These are phyloP conservation scores for Spinus olivaceus DNA, from an alignment of 2,797 vertebrate genomes.

Conservation along the genomic window DNA sequence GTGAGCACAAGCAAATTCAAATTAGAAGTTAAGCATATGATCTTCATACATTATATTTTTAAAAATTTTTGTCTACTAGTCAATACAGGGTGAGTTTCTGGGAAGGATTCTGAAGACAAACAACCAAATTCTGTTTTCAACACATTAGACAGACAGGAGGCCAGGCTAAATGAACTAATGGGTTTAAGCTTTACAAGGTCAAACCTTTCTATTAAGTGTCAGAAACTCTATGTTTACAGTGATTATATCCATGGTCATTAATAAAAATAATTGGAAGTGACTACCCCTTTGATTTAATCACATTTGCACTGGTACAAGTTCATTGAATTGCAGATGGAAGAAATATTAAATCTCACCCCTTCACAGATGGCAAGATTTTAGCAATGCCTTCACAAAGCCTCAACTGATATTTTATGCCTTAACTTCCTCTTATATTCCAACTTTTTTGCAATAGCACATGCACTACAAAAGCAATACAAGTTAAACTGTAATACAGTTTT, in stretches of 20 bases:
- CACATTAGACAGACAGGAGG: not conserved
- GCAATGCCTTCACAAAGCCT: conserved; percentile 7
- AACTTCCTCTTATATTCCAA: not conserved
- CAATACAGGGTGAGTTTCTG: not conserved
- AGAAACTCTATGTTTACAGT: not conserved
- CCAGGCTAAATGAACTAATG: conserved; percentile 17
- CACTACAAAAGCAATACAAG: not conserved
- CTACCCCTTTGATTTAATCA: conserved; percentile 16
- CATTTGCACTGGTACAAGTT: not conserved
- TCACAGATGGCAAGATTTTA: conserved; percentile 22
- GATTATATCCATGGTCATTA: conserved; percentile 26
- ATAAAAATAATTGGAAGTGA: conserved; percentile 49
- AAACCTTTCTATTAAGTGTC: conserved; percentile 16
- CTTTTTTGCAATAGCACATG: not conserved
- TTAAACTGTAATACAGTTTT: not conserved
- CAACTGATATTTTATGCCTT: not conserved
- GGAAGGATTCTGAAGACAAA: not conserved
- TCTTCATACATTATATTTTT: not conserved
- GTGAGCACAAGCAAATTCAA: not conserved
- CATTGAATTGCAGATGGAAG: conserved; percentile 9
- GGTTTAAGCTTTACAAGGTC: not conserved
- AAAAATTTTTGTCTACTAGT: not conserved
- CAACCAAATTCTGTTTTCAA: not conserved
- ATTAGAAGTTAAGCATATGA: not conserved
- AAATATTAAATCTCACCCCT: conserved; percentile 6